Evolutionary conservation across 2,888 invertebrate species (phyloP), one percentile per base, ranked within the genome.

Genomic region (Drosophila borealis): DNA sequence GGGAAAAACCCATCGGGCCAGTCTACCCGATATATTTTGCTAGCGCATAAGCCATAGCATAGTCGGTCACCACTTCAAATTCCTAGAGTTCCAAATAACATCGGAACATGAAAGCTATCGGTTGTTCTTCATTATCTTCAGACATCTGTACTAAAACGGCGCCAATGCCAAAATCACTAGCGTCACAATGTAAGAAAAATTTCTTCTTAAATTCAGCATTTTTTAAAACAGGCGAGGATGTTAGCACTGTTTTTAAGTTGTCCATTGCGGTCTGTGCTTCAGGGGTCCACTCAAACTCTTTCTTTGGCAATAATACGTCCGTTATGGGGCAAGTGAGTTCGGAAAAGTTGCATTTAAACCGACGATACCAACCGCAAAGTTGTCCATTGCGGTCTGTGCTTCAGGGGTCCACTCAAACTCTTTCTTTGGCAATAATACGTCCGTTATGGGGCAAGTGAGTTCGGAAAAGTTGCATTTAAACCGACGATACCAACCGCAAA

Each of bases 11-110:
- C 25, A 25, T 25, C 25, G 25, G 8, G 25, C 25, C 25, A 25
- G 8, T 25, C 25, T 25, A 25, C 25, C 25, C 6, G 25, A 25
- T 25, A 25, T 25, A 25, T 25, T 25, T 25, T 25, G 25, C 25
- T 25, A 51, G 5, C 53, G 46, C 48, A 66, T 62, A 6, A 66
- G 60, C 44, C 5, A 61, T 17, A 25, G 25, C 25, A 25, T 25
- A 8, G 6, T 25, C 25, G 25, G 8, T 25, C 8, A 25, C 25
- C 25, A 25, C 25, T 25, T 25, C 25, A 25, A 25, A 25, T 25
- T 25, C 6, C 25, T 25, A 8, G 25, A 25, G 25, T 6, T 25
- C 25, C 25, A 25, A 25, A 25, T 25, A 25, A 25, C 25, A 25
- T 25, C 25, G 25, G 25, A 25, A 25, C 25, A 25, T 25, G 25